These are phyloP conservation scores for Drepanosiphum platanoidis DNA, from an alignment of 2,888 invertebrate genomes.

Conservation along the genomic window DNA sequence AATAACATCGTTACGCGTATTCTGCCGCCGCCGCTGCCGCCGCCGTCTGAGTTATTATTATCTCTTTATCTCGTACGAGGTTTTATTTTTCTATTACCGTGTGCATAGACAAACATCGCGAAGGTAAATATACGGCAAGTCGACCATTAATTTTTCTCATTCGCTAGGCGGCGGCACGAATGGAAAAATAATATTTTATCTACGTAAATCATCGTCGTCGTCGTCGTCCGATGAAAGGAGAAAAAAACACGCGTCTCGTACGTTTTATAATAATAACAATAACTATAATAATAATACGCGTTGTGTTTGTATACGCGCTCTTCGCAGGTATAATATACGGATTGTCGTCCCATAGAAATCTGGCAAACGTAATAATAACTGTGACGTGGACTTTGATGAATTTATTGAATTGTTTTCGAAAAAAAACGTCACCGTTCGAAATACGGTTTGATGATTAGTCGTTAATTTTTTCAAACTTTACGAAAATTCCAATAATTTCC, in stretches of 20 bases:
- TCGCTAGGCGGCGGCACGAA: neutral
- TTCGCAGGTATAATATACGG: too few species aligned
- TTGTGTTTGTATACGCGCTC: too few species aligned
- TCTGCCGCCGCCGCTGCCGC: neutral
- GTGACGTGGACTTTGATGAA: too few species aligned
- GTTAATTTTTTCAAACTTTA: too few species aligned
- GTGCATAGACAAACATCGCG: neutral
- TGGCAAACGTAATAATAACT: too few species aligned
- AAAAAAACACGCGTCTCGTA: neutral
- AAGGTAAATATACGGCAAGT: neutral
- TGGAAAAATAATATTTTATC: slow-evolving; percentile 27
- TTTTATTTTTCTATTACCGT: neutral
- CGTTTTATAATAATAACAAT: neutral
- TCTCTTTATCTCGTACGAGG: neutral
- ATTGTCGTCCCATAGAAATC: too few species aligned
- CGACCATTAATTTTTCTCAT: neutral
- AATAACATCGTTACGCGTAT: too few species aligned
- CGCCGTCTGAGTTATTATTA: neutral
- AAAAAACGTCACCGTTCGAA: too few species aligned
- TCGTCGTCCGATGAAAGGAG: neutral
- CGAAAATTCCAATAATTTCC: too few species aligned
- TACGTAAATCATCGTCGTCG: neutral
- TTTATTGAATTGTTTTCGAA: too few species aligned
- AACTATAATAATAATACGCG: too few species aligned
- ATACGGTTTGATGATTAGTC: too few species aligned